Percentiles rank a stretch among this genome's conserved stretches.
Evolutionary conservation across 2,888 invertebrate genomes (phyloP).

Genomic region (Torymus auratus): DNA sequence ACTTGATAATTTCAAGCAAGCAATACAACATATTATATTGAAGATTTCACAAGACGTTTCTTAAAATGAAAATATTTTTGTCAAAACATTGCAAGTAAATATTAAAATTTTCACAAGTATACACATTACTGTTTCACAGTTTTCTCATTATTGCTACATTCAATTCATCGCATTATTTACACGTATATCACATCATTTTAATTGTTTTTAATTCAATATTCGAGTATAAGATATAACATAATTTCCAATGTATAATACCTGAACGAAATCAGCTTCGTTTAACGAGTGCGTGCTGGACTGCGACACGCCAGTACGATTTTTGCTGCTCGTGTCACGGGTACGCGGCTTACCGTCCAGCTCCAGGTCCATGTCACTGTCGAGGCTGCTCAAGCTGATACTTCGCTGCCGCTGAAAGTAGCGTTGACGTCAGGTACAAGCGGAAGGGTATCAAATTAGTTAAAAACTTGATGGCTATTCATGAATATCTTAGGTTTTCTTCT

Average conservation of each 20-base stretch:
- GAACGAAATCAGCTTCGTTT: constrained; percentile 89
- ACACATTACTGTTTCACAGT: no score
- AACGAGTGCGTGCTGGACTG: constrained; percentile 87
- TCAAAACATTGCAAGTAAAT: no score
- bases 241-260: constrained; percentile 78
- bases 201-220: no score
- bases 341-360: constrained; percentile 77
- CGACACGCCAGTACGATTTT: constrained; percentile 71
- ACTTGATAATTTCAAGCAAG: no score
- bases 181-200: no score
- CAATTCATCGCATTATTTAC: no score
- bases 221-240: background rate
- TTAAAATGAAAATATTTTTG: no score
- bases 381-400: constrained; percentile 86
- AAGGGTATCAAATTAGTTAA: constrained; percentile 16
- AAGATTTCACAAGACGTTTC: no score
- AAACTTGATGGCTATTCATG: background rate
- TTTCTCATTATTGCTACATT: no score
- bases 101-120: no score
- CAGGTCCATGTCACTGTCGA: constrained; percentile 90
- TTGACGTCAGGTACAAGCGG: constrained; percentile 13
- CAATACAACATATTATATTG: no score
- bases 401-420: constrained; percentile 66
- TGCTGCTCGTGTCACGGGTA: constrained; percentile 77
- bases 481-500: no score